phyloP scores from a whole-genome alignment of 1,140 invertebrate genomes.

The Subanguina moxae region DNA sequence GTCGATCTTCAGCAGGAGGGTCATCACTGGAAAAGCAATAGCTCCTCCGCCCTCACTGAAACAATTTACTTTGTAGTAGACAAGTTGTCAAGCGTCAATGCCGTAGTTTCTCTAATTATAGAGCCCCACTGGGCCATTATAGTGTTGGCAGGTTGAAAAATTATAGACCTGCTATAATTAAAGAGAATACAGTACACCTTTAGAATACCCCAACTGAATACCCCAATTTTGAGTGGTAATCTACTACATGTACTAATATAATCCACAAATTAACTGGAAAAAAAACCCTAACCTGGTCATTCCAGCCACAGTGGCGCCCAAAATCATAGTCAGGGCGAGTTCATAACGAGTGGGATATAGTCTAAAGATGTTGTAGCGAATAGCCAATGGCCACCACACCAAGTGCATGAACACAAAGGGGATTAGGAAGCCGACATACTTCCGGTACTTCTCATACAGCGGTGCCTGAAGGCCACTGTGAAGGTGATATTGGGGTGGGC shows the following conservation, averaged over 20 bases:
- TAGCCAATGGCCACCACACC: constrained; percentile 30
- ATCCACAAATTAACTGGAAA: no score
- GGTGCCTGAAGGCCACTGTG: not conserved
- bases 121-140: no score
- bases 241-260: no score
- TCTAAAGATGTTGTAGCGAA: constrained; percentile 42
- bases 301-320: constrained; percentile 29
- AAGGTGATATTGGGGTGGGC: not conserved
- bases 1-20: constrained; percentile 37
- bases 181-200: no score
- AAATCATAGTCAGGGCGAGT: constrained; percentile 45
- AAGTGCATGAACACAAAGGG: not conserved
- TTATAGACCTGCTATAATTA: no score
- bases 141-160: no score
- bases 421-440: not conserved
- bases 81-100: no score
- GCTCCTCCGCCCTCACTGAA: constrained; percentile 49
- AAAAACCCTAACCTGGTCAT: constrained; percentile 16
- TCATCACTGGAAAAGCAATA: constrained; percentile 55
- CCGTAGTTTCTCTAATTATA: no score
- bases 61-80: no score
- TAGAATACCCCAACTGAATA: no score
- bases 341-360: constrained; percentile 26
- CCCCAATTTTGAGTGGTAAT: no score
- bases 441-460: not conserved